A percentile compares a stretch with the other conserved stretches of the same genome.
These are phyloP conservation scores for Montipora foliosa DNA, from an alignment of 64 coral and sea anemone genomes.

Conservation along the genomic window DNA sequence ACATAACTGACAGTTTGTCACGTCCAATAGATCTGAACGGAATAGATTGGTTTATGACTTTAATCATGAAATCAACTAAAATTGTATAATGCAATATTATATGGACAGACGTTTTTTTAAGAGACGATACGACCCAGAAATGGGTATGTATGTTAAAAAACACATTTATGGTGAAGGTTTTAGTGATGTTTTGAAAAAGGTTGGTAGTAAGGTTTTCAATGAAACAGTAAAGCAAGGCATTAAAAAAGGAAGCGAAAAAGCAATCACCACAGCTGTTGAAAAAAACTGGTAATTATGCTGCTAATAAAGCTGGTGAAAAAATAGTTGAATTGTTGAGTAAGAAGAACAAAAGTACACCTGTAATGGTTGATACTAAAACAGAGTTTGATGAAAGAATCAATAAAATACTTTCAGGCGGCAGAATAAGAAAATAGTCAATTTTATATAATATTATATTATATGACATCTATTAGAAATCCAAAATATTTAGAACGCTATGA, in stretches of 20 bases:
- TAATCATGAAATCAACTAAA: background rate
- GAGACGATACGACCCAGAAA: background rate
- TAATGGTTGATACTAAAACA: background rate
- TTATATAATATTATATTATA: too few species aligned
- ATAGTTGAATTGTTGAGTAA: background rate
- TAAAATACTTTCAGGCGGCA: background rate
- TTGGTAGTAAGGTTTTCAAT: too few species aligned
- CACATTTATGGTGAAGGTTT: background rate
- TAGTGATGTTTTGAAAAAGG: too few species aligned
- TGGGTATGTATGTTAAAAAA: background rate
- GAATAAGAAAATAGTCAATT: background rate
- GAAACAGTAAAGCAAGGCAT: background rate
- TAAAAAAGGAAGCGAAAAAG: background rate
- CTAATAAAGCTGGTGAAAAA: background rate
- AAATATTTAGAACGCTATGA: too few species aligned
- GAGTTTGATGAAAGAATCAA: background rate
- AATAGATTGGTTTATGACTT: background rate
- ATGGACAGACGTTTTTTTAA: background rate
- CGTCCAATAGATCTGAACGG: background rate
- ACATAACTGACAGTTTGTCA: background rate
- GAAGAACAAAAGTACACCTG: background rate
- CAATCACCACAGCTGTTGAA: too few species aligned
- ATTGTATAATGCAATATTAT: too few species aligned
- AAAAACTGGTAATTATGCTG: background rate
- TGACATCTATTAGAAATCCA: too few species aligned